Percentiles rank a stretch among this genome's conserved stretches.
phyloP scores from a whole-genome alignment of 2,888 invertebrate species.

The Lypha dubia region DNA sequence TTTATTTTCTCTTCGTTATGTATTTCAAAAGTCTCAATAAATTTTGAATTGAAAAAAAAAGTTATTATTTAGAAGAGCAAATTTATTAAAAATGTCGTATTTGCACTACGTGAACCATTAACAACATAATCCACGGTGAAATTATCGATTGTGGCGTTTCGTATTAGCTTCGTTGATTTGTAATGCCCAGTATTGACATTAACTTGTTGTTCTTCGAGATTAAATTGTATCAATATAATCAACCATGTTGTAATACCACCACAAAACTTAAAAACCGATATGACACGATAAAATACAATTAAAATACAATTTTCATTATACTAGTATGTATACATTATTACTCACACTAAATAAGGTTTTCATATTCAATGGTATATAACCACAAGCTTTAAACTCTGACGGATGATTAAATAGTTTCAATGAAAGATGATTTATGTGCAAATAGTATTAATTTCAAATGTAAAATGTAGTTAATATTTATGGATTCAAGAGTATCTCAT shows the following conservation, averaged over 20 bases:
- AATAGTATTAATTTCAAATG: conserved; percentile 14
- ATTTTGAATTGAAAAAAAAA: too few species aligned
- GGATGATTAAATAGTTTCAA: conserved; percentile 82
- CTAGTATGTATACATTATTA: too few species aligned
- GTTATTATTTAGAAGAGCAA: too few species aligned
- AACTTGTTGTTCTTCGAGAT: conserved; percentile 82
- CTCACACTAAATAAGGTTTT: conserved; percentile 82
- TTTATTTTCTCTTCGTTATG: too few species aligned
- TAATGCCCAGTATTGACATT: conserved; percentile 73
- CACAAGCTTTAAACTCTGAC: conserved; percentile 82
- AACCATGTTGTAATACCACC: conserved; percentile 83
- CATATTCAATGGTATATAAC: conserved; percentile 83
- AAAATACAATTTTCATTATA: not conserved
- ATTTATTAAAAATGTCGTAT: too few species aligned
- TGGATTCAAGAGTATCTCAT: too few species aligned
- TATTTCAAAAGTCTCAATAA: too few species aligned
- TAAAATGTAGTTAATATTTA: too few species aligned
- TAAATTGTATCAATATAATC: conserved; percentile 83
- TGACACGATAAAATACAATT: not conserved
- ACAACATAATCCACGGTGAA: too few species aligned
- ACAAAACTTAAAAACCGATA: conserved; percentile 75
- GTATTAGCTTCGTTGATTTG: conserved; percentile 35
- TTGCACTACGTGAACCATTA: too few species aligned
- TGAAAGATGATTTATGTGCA: conserved; percentile 82
- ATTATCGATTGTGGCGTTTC: too few species aligned